A percentile compares a stretch with the other conserved stretches of the same genome.
These are phyloP conservation scores for Tangara arthus DNA, from an alignment of 2,797 vertebrate species.

Conservation along the genomic window DNA sequence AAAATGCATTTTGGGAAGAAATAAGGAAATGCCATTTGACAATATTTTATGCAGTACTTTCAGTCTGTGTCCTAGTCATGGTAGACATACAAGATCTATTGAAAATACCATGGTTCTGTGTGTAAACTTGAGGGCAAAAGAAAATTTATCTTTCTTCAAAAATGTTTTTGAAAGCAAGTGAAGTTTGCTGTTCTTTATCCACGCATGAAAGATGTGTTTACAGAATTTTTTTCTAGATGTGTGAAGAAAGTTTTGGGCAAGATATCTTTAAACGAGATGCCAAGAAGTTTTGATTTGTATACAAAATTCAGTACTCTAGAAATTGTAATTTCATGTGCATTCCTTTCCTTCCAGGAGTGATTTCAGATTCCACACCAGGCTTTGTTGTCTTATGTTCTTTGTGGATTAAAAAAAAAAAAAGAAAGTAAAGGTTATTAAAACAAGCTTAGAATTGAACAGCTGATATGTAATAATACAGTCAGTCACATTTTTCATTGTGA, in stretches of 20 bases:
- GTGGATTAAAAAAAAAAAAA: no score
- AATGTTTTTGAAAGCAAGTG: not conserved
- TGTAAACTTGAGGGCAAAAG: not conserved
- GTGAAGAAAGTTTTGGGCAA: not conserved
- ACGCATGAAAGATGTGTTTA: not conserved
- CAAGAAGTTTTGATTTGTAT: not conserved
- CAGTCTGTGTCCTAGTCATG: not conserved
- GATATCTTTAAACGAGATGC: not conserved
- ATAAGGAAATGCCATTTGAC: not conserved
- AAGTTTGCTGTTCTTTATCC: not conserved
- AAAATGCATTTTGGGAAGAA: not conserved
- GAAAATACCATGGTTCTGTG: not conserved
- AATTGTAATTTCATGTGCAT: not conserved
- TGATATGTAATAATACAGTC: not conserved
- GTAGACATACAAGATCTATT: not conserved
- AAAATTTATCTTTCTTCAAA: not conserved
- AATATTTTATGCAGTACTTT: not conserved
- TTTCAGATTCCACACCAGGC: not conserved
- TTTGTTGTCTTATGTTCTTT: not conserved
- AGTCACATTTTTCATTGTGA: not conserved
- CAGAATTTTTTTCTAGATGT: not conserved
- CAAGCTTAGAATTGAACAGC: not conserved
- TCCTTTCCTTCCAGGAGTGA: not conserved
- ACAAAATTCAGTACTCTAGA: not conserved
- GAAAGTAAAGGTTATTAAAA: not conserved